Percentiles rank a stretch among this genome's conserved stretches.
Conservation (phyloP, 2,888 invertebrate genomes). For the Torymus tubicola region DNA sequence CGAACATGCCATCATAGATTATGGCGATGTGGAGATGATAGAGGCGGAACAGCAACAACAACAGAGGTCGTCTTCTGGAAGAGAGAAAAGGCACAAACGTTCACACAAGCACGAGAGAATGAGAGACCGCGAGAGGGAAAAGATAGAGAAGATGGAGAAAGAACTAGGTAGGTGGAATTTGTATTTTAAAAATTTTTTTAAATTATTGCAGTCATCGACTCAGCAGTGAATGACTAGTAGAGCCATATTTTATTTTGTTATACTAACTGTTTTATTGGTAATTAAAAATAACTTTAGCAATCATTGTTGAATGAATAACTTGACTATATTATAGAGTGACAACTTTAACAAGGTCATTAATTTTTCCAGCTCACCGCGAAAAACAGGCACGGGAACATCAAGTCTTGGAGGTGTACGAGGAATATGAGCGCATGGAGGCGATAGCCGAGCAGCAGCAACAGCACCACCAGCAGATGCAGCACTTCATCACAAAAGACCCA, state of each 20-base stretch:
- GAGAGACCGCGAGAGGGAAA: slow-evolving; percentile 77
- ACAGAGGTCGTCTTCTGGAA: slow-evolving; percentile 57
- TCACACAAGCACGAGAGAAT: slow-evolving; percentile 79
- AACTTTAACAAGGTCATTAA: neutral
- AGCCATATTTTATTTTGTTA: too few relatives aligned
- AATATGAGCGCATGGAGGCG: slow-evolving; percentile 68
- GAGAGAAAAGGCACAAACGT: slow-evolving; percentile 72
- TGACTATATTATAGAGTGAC: too few relatives aligned
- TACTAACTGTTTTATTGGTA: too few relatives aligned
- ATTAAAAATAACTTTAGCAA: too few relatives aligned
- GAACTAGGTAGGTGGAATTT: slow-evolving; percentile 66
- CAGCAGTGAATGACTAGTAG: too few relatives aligned
- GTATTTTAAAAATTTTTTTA: neutral
- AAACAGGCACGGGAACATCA: slow-evolving; percentile 68
- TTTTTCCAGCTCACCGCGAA: slow-evolving; percentile 65
- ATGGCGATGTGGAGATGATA: slow-evolving; percentile 40
- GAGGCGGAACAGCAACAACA: slow-evolving; percentile 23
- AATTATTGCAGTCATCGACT: too few relatives aligned
- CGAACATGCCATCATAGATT: slow-evolving; percentile 62
- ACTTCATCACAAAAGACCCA: slow-evolving; percentile 65
- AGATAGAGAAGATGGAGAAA: slow-evolving; percentile 67
- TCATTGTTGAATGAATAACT: too few relatives aligned
- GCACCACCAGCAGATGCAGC: slow-evolving; percentile 3
- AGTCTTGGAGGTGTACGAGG: slow-evolving; percentile 73
- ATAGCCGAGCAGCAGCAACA: slow-evolving; percentile 23